Percentiles rank a stretch among this genome's conserved stretches.
Evolutionary conservation across 1,140 invertebrate genomes (phyloP).

Genomic region (Dryas iulia): DNA sequence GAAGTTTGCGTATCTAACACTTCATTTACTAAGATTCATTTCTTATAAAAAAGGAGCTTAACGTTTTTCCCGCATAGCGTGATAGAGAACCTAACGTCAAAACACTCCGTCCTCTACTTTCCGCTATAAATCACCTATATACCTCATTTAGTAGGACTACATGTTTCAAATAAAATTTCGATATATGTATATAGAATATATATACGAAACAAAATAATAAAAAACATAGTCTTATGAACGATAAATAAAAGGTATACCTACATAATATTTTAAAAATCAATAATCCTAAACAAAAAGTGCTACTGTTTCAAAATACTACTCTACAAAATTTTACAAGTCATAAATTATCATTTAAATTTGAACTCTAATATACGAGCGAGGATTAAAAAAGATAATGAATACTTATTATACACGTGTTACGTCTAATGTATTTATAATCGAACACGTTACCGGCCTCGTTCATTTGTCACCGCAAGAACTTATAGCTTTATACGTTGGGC

Average conservation of each 20-base stretch:
- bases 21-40: neutral
- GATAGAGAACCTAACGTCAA: no score
- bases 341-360: neutral
- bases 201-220: no score
- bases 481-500: neutral
- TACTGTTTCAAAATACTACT: neutral
- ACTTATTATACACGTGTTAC: constrained; percentile 16
- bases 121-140: no score
- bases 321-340: neutral
- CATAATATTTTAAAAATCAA: neutral
- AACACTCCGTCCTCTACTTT: no score
- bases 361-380: constrained; percentile 3
- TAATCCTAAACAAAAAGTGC: neutral
- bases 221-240: no score
- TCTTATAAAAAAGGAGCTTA: no score
- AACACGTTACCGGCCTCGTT: constrained; percentile 25
- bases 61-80: no score
- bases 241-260: neutral
- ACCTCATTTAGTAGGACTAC: no score
- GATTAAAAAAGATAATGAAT: constrained; percentile 28
- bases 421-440: constrained; percentile 35
- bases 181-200: no score
- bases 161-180: no score
- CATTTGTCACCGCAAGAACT: constrained; percentile 28
- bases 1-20: neutral